Evolutionary conservation across 2,113 vertebrate genomes (phyloP).

Genomic region (Lophius piscatorius): DNA sequence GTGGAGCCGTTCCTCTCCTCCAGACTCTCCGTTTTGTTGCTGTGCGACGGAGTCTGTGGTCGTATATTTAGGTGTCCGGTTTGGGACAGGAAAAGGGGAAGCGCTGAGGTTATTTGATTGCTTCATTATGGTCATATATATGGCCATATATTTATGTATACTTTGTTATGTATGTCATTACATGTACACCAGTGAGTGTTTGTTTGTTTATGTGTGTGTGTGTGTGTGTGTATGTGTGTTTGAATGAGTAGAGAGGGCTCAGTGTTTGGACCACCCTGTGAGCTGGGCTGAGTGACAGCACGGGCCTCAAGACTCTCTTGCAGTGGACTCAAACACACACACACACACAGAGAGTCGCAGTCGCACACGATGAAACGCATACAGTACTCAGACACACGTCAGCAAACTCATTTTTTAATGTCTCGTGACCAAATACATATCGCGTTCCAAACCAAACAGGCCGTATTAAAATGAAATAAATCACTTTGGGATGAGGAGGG

Average conservation of each 20-base stretch:
- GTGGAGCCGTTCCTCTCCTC: conserved; percentile 22
- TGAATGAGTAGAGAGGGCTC: conserved; percentile 70
- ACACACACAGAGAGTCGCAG: conserved; percentile 27
- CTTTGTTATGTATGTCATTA: conserved; percentile 76
- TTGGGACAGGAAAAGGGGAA: conserved; percentile 74
- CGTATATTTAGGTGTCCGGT: conserved; percentile 68
- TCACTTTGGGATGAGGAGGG: conserved; percentile 57
- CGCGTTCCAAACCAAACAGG: conserved; percentile 69
- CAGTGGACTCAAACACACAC: conserved; percentile 30
- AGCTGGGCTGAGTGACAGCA: conserved; percentile 77
- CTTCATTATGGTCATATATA: conserved; percentile 78
- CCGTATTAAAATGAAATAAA: conserved; percentile 72
- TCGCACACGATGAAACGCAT: conserved; percentile 39
- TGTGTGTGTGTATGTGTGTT: conserved; percentile 22
- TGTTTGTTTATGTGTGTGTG: conserved; percentile 68
- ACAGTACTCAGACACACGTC: conserved; percentile 58
- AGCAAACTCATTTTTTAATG: conserved; percentile 76
- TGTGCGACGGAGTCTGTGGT: conserved; percentile 41
- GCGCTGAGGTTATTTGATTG: conserved; percentile 77
- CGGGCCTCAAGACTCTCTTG: conserved; percentile 66
- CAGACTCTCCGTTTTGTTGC: conserved; percentile 21
- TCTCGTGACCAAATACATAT: conserved; percentile 76
- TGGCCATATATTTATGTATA: conserved; percentile 74
- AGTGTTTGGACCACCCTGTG: conserved; percentile 80
- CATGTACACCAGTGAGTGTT: conserved; percentile 74